phyloP scores from a whole-genome alignment of 2,797 vertebrate genomes.

The Neosilurus hyrtlii region DNA sequence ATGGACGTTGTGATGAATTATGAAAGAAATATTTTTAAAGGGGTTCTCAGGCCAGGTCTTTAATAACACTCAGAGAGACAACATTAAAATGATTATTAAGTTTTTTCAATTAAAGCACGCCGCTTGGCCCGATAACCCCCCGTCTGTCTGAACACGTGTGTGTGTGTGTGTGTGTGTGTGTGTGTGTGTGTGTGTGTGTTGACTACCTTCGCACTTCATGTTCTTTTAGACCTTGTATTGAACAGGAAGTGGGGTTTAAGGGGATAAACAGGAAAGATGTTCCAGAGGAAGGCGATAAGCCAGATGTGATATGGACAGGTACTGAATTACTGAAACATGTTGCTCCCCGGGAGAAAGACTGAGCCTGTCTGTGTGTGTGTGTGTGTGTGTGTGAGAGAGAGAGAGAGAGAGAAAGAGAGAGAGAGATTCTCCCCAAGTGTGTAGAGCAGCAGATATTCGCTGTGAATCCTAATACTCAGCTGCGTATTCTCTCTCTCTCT shows the following conservation, averaged over 20 bases:
- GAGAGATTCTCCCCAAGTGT: constrained; percentile 9
- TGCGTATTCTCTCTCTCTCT: constrained; percentile 16
- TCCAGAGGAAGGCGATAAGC: not conserved
- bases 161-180: not conserved
- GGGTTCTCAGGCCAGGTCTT: too few relatives aligned
- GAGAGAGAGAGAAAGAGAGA: not conserved
- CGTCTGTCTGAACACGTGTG: not conserved
- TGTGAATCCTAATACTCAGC: constrained; percentile 54
- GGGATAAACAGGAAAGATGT: constrained; percentile 17
- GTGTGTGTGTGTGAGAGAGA: not conserved
- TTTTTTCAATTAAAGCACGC: not conserved
- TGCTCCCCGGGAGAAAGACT: not conserved
- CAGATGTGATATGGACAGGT: constrained; percentile 4
- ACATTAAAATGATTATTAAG: not conserved
- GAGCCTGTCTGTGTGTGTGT: constrained; percentile 12
- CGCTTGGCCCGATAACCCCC: not conserved
- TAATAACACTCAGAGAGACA: not conserved
- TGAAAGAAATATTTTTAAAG: too few relatives aligned
- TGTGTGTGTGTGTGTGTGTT: constrained; percentile 4
- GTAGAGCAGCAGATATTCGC: constrained; percentile 41
- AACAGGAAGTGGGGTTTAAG: constrained; percentile 5
- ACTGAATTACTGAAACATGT: constrained; percentile 23
- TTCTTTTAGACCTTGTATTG: not conserved
- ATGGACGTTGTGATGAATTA: not conserved
- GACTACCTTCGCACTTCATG: not conserved